These are phyloP conservation scores for Oithona nana DNA, from an alignment of 2,888 invertebrate species.

Conservation along the genomic window DNA sequence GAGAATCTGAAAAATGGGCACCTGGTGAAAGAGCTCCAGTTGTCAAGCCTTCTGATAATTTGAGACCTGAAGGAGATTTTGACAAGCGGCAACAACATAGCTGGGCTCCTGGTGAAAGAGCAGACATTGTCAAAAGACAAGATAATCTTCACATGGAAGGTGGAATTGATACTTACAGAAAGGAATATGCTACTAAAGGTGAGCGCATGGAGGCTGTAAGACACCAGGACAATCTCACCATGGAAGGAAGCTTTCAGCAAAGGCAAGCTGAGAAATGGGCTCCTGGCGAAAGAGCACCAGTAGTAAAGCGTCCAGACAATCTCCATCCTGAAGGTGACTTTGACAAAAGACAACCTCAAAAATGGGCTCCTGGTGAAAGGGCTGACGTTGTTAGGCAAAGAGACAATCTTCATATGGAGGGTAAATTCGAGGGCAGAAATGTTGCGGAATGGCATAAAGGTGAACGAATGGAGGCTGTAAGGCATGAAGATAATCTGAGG, in stretches of 20 bases:
- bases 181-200: slow-evolving; percentile 22
- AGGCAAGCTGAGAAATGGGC: slow-evolving; percentile 17
- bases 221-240: slow-evolving; percentile 32
- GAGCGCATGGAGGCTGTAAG: slow-evolving; percentile 20
- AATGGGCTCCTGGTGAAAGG: slow-evolving; percentile 35
- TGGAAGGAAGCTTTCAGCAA: slow-evolving; percentile 32
- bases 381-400: slow-evolving; percentile 31
- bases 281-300: slow-evolving; percentile 26
- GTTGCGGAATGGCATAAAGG: slow-evolving; percentile 26
- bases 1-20: slow-evolving; percentile 1
- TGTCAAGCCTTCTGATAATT: slow-evolving; percentile 29
- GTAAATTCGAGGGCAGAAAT: slow-evolving; percentile 40
- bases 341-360: slow-evolving; percentile 36
- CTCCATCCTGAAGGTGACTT: slow-evolving; percentile 42
- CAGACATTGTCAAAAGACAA: slow-evolving; percentile 30
- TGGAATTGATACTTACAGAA: slow-evolving; percentile 28
- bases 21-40: slow-evolving; percentile 26
- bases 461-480: slow-evolving; percentile 19
- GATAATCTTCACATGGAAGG: slow-evolving; percentile 39
- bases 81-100: slow-evolving; percentile 36
- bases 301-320: slow-evolving; percentile 29
- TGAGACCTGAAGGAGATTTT: slow-evolving; percentile 42
- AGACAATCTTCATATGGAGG: slow-evolving; percentile 38
- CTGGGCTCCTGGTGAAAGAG: slow-evolving; percentile 35
- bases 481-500: slow-evolving; percentile 20